A percentile compares a stretch with the other conserved stretches of the same genome.
These are phyloP conservation scores for Pungitius pungitius DNA, from an alignment of 2,113 vertebrate genomes.

Conservation along the genomic window DNA sequence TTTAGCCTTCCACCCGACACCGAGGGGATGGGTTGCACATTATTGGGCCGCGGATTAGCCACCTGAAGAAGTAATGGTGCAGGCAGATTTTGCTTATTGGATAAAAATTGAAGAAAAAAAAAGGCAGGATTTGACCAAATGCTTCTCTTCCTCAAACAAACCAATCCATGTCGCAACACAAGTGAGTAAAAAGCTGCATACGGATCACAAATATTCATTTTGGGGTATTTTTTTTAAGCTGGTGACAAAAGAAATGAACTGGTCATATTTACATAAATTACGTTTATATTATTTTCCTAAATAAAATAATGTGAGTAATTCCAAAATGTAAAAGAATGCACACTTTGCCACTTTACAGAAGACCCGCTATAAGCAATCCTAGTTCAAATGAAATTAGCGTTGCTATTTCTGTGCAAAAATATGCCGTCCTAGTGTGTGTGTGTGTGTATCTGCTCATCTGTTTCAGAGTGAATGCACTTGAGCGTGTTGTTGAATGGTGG, in stretches of 20 bases:
- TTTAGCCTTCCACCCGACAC: background rate
- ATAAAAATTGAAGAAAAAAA: background rate
- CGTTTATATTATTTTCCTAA: too few relatives aligned
- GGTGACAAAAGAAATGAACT: background rate
- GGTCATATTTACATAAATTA: background rate
- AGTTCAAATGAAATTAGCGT: background rate
- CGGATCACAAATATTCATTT: background rate
- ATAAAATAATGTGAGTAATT: background rate
- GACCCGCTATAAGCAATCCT: background rate
- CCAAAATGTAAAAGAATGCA: background rate
- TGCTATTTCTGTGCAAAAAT: constrained; percentile 38
- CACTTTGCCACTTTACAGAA: background rate
- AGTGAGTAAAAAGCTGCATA: background rate
- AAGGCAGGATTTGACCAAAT: background rate
- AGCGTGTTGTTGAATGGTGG: constrained; percentile 67
- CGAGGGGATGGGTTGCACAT: background rate
- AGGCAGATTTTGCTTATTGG: background rate
- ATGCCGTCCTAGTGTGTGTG: constrained; percentile 10
- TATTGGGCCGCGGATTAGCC: background rate
- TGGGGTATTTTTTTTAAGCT: background rate
- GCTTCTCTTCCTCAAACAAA: background rate
- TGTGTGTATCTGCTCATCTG: constrained; percentile 53
- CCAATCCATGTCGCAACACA: too few relatives aligned
- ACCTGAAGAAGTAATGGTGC: background rate
- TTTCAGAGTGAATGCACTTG: constrained; percentile 62